A percentile compares a stretch with the other conserved stretches of the same genome.
phyloP scores from a whole-genome alignment of 2,888 invertebrate species.

The Cataglyphis altisquamis region DNA sequence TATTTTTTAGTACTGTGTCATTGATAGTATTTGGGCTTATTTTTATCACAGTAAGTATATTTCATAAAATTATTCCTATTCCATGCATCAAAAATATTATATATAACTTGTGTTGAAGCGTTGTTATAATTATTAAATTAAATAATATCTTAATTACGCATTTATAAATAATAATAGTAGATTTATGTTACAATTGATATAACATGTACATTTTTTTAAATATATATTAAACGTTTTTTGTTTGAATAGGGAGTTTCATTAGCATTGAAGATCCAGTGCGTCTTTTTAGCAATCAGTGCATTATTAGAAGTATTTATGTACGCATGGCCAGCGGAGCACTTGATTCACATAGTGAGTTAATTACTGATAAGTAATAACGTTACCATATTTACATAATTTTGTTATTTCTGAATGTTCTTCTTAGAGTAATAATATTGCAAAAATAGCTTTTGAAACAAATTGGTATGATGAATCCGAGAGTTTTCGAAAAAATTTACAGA shows the following conservation, averaged over 20 bases:
- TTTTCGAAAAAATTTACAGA: conserved; percentile 31
- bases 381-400: background rate
- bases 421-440: conserved; percentile 18
- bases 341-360: conserved; percentile 70
- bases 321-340: conserved; percentile 76
- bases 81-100: background rate
- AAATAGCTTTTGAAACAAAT: conserved; percentile 23
- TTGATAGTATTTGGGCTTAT: conserved; percentile 49
- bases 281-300: conserved; percentile 63
- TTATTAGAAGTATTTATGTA: conserved; percentile 74
- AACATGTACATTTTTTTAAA: background rate
- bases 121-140: background rate
- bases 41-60: conserved; percentile 61
- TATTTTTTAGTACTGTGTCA: conserved; percentile 17
- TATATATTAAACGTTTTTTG: background rate
- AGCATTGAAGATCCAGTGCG: conserved; percentile 69
- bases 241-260: conserved; percentile 22
- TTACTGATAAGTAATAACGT: background rate
- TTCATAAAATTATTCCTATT: background rate
- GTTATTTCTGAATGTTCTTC: background rate
- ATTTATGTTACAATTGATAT: background rate
- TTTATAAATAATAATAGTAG: background rate
- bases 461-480: conserved; percentile 31
- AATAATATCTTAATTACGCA: background rate
- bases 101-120: background rate